Evolutionary conservation across 1,140 invertebrate genomes (phyloP), one percentile per base, ranked within the genome.

Genomic region (Myzus persicae): DNA sequence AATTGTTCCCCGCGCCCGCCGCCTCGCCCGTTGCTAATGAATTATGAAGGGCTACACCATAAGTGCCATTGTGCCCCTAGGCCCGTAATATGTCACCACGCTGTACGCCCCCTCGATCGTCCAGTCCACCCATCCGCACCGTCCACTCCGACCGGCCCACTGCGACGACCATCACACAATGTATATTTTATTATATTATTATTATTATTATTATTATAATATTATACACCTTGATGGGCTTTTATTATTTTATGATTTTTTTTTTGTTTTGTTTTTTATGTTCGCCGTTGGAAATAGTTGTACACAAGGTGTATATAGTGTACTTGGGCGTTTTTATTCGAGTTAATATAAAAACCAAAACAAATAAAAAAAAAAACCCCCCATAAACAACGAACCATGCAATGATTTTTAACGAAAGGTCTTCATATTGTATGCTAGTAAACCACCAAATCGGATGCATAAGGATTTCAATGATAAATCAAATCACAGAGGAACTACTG

Each of bases 21-120:
- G 59, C 59, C 31, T 11, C 31, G 51, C 46, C 40, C 59, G 91
- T 9, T 6, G 76, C 44, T 92, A 92, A 92, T 92, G 91, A 92
- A 84, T 92, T 84, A 84, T 92, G 91, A 92, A 92, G 91, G 91
- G 91, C 20, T 51, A 84, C 46, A 38, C 76, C 46, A 92, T 84
- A 84, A 92, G 44, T 48, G 76, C 46, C 40, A 38, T 40, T 40
- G 76, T 84, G n/a, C 91, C 91, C 48, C 88, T 31, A 59, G 36
- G 88, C 51, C 48, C 51, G 51, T 84, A 51, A 92, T 81, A 81
- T 82, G 91, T 82, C 91, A 84, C 38, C 90, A 36, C 59, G 31
- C 59, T 18, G 59, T 14, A 76, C 59, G 59, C 51, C 90, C 90
- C 42, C 36, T 91, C 84, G 42, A 44, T 26, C 8, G 26, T 18